phyloP scores from a whole-genome alignment of 2,113 vertebrate species.

The Cettia cetti region DNA sequence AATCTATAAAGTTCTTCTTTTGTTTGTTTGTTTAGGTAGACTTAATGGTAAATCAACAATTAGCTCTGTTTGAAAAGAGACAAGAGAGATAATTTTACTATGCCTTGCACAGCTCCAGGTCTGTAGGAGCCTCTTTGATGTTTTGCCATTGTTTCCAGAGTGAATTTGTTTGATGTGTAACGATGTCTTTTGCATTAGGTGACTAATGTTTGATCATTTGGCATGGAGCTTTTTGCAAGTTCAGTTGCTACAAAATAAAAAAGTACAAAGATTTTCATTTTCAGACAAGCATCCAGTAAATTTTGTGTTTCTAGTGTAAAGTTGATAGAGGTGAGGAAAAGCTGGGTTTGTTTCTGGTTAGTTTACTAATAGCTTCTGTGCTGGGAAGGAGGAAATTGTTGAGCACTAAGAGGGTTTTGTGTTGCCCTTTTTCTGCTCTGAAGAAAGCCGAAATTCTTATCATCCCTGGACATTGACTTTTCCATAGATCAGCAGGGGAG shows the following conservation, averaged over 20 bases:
- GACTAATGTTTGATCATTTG: constrained; percentile 2
- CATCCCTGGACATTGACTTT: neutral
- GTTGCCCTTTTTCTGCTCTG: neutral
- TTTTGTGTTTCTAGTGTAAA: neutral
- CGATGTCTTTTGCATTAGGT: neutral
- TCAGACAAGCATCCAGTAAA: neutral
- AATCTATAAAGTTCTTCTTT: neutral
- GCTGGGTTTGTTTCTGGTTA: neutral
- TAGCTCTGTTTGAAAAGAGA: constrained; percentile 49
- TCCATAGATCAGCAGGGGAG: neutral
- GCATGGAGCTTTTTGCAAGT: neutral
- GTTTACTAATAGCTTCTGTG: neutral
- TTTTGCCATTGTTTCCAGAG: constrained; percentile 30
- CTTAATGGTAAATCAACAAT: constrained; percentile 29
- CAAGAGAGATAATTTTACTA: constrained; percentile 14
- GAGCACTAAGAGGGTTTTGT: neutral
- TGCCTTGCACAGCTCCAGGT: constrained; percentile 23
- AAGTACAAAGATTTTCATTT: neutral
- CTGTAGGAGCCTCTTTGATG: constrained; percentile 36
- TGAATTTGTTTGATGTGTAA: constrained; percentile 26
- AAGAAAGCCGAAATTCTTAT: neutral
- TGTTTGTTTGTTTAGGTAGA: neutral
- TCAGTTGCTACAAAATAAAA: neutral
- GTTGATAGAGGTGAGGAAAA: neutral
- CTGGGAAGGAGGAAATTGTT: neutral